These are phyloP conservation scores for Martes martes DNA, from an alignment of 2,113 vertebrate species.

Conservation along the genomic window DNA sequence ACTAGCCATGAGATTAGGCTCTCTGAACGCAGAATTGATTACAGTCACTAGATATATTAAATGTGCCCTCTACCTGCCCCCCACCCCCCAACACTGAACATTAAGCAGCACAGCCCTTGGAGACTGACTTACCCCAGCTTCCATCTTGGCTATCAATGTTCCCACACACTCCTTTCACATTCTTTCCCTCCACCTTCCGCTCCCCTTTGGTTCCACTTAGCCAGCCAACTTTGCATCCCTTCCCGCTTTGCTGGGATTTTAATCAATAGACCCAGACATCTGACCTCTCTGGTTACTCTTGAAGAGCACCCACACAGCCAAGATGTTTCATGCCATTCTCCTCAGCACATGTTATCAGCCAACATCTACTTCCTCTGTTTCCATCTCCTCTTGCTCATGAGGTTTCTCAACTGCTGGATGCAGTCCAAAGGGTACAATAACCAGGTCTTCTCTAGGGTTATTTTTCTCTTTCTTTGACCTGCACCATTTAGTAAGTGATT, in stretches of 20 bases:
- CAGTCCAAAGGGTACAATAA: not conserved
- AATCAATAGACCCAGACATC: not conserved
- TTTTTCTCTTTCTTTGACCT: conserved; percentile 47
- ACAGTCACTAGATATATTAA: not conserved
- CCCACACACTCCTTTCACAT: not conserved
- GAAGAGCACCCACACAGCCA: not conserved
- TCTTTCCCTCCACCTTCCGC: not conserved
- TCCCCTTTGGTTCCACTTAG: not conserved
- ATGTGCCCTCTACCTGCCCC: fast-evolving
- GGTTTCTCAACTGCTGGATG: not conserved
- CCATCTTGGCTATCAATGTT: not conserved
- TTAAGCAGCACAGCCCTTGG: not conserved
- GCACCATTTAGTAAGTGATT: not conserved
- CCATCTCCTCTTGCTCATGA: not conserved
- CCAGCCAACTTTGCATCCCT: not conserved
- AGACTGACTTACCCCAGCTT: not conserved
- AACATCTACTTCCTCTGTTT: not conserved
- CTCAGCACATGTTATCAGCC: not conserved
- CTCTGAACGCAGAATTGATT: not conserved
- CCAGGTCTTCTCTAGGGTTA: not conserved
- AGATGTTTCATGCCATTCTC: not conserved
- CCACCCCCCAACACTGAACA: not conserved
- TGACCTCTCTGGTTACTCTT: not conserved
- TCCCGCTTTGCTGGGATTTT: not conserved
- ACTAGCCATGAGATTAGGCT: not conserved